Base-by-base conservation (phyloP, 2,888 invertebrate genomes). In the Cyaniris semiargus region DNA sequence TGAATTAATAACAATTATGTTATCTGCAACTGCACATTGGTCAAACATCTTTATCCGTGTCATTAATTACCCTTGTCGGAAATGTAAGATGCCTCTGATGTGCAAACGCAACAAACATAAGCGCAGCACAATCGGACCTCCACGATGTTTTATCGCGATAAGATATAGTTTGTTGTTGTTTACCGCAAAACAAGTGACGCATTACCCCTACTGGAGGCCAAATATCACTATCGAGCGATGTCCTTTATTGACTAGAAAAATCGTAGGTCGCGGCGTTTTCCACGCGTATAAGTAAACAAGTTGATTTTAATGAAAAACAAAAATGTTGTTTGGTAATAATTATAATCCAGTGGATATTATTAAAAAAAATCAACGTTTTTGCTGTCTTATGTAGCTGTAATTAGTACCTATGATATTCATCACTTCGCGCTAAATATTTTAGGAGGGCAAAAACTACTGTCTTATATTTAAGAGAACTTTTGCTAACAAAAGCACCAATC, bases 161-260 rank as follows among this genome's bases (percentile, higher is more conserved):
- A 72, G 72, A 72, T 72, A 72, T 5, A 21, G 44, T 23, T 44
- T 72, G 71, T 71, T 71, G 34, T 60, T 60, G 58, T 2, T 21
- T 3, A 8, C 58, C 58, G 58, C 60, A 71, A 31, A 71, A 71
- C 71, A 71, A 71, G 71, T 31, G 71, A 71, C 71, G 71, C 38
- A n/a, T 13, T 71, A 13, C 4, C 23, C 10, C 3, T 13, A 8
- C 23, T 10, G 21, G 60, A 60, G 60, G 60, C 60, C 21, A 60
- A 60, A 60, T 60, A 60, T 60, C 10, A 58, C 21, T 58, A n/a
- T 58, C 8, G 10, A 58, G 8, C 21, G 13, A 10, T 44, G 60
- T 60, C 60, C 21, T 60, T 60, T 60, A 21, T 21, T 13, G 13
- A 60, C 60, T 13, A 3, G 13, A 60, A 60, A 60, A 60, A 60